Base-by-base conservation (phyloP, 2,888 invertebrate species). In the Ophion ventricosus region DNA sequence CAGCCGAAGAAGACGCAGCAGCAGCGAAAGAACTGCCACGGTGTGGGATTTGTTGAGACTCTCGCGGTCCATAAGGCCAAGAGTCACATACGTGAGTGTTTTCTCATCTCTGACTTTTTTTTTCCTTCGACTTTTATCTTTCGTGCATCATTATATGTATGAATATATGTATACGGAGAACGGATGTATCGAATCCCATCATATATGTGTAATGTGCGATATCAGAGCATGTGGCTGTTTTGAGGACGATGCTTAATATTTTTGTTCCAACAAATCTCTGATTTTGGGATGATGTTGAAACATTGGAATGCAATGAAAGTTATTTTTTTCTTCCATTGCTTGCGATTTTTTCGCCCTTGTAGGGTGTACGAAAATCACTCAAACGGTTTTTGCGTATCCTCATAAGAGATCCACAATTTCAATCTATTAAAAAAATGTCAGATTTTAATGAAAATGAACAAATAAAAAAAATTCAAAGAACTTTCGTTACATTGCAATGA, bases 11-110 rank as follows among this genome's bases (percentile, higher is more conserved):
- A 84, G 85, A 77, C 73, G 72, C 56, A 63, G 61, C 56, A 77
- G 69, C 64, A 78, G 66, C 69, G 81, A 82, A 84, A 79, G 72
- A 67, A 77, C 77, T 78, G 61, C 74, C 69, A 43, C 78, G 78
- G 35, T 78, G 59, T 66, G 73, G 84, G 74, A 80, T 81, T 78
- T 74, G 63, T 75, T 57, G 78, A 79, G 75, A 67, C 67, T 80
- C 83, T 85, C 69, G 81, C 73, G 80, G 79, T 75, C 80, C 79
- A 81, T 83, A 81, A 85, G 87, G 84, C 84, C 83, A 85, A 84
- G 84, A 85, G 85, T 87, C 85, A 79, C 81, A 84, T 84, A 84
- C 84, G 84, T 84, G 84, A 79, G 66, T 74, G 82, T 83, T 79
- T 82, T 85, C 78, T 77, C 82, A 72, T 79, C 79, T 79, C 69